Evolutionary conservation across 2,797 vertebrate genomes (phyloP), one percentile per base, ranked within the genome.

Genomic region (Synaphobranchus kaupii): DNA sequence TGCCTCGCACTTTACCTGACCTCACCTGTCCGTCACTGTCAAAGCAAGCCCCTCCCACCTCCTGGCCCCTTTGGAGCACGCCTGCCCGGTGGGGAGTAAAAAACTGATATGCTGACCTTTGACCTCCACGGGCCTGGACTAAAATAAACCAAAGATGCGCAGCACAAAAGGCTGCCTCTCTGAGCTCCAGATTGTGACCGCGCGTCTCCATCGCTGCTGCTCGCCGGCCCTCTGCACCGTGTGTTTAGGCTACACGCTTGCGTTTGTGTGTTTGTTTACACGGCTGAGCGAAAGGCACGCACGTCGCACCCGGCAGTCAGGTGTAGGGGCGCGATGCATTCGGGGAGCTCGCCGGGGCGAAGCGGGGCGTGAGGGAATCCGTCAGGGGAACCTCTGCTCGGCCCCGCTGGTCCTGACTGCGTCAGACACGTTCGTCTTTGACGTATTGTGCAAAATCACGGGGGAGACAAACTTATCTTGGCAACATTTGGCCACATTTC

Each of bases 71-170:
- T 54, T 22, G 81, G 48, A 39, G 39, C 39, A 39, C 39, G 78
- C 12, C 34, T 9, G 15, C 39, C 39, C 34, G 7, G 15, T 17
- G 15, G 4, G 22, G 13, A 25, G 22, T 39, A 25, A 71, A 47
- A 9, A 50, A 31, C 85, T 34, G 56, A 52, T 15, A 22, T 52
- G 47, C 54, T 89, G 92, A 93, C 92, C 92, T 91, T 52, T 92
- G 90, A 92, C 91, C 91, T 81, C 34, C 54, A 25, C 84, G 25
- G 47, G 89, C 89, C 92, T 15, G 76, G 15, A 20, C 93, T 91
- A 93, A 94, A 93, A 93, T 92, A 94, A 92, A 91, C 86, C 87
- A 22, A 20, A 90, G 90, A 90, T 84, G 34, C 87, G 86, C 89
- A 81, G 56, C 83, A 54, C 86, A 88, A 90, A 84, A 93, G 92